phyloP scores from a whole-genome alignment of 2,888 invertebrate species.

The Thyatira batis region DNA sequence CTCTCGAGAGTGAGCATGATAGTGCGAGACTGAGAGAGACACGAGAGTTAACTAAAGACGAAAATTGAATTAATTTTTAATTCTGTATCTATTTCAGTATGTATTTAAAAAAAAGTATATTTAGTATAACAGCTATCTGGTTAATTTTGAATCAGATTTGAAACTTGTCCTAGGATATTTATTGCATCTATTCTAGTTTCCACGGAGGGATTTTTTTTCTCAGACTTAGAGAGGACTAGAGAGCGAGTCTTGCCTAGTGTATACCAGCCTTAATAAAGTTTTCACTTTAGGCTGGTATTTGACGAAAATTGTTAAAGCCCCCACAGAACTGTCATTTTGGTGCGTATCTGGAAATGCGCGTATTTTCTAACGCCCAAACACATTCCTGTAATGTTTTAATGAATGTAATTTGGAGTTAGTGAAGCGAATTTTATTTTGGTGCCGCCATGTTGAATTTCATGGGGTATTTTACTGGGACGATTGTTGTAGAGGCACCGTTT shows the following conservation, averaged over 20 bases:
- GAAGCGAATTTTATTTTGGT: not conserved
- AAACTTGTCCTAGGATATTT: too few species aligned
- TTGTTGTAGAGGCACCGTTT: too few species aligned
- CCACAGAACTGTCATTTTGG: slow-evolving; percentile 22
- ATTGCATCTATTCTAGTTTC: too few species aligned
- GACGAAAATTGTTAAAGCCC: slow-evolving; percentile 36
- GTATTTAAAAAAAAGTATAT: too few species aligned
- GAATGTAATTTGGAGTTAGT: not conserved
- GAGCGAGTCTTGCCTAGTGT: too few species aligned
- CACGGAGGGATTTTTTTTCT: too few species aligned
- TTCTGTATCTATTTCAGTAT: too few species aligned
- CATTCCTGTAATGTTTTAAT: not conserved
- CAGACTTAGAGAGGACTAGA: too few species aligned
- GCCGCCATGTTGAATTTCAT: not conserved
- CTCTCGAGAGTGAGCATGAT: not conserved
- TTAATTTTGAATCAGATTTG: too few species aligned
- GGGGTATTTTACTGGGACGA: not conserved
- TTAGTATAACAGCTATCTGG: too few species aligned
- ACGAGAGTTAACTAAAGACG: too few species aligned
- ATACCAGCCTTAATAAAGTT: not conserved
- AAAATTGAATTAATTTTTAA: too few species aligned
- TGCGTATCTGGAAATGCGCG: slow-evolving; percentile 30
- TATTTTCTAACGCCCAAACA: not conserved
- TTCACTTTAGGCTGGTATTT: slow-evolving; percentile 27
- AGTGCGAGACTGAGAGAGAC: not conserved